Base-by-base conservation (phyloP, 1,140 invertebrate species). In the Anastrepha ludens region DNA sequence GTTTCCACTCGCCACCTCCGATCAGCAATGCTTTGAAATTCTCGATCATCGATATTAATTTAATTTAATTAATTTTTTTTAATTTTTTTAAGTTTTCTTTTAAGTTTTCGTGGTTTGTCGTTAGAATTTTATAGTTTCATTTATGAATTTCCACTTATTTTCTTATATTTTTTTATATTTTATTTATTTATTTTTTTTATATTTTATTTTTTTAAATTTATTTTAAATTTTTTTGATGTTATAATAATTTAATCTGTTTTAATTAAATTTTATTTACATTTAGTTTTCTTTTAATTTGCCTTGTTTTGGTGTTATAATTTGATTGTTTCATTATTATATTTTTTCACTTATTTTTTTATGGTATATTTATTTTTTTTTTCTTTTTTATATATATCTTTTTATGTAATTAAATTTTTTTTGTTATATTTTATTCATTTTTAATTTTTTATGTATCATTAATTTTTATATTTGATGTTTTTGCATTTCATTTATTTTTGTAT, bases 131-230 rank as follows among this genome's bases (percentile, higher is more conserved):
- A 29, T 29, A 29, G 29, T 29, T 29, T 29, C 0, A 29, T 29
- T 29, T 29, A 29, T 0, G 1, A 29, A 29, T 29, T 29, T 29
- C 29, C 29, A 62, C 4, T 29, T 74, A 47, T 87, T 62, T 62
- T 85, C 11, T 87, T 64, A 44, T 29, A 20, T 87, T 62, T 62
- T 85, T n/a, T 87, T 64, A 44, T 29, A 20, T 87, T 41, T 87
- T 44, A 50, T 86, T 86, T 55, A 44, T 81, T 60, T 87, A 59
- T 64, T 78, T 87, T 39, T 70, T 39, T 29, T n/a, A n/a, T n/a
- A n/a, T n/a, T 81, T 60, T 87, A 59, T 64, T 78, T 87, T 39
- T 70, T 39, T 29, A n/a, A n/a, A 29, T 87, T 81, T 87, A 41
- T 15, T 86, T 86, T 70, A 55, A 44, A 78, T 74, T 74, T 60